Base-by-base conservation (phyloP, 1,140 invertebrate species). In the Drosophila athabasca region DNA sequence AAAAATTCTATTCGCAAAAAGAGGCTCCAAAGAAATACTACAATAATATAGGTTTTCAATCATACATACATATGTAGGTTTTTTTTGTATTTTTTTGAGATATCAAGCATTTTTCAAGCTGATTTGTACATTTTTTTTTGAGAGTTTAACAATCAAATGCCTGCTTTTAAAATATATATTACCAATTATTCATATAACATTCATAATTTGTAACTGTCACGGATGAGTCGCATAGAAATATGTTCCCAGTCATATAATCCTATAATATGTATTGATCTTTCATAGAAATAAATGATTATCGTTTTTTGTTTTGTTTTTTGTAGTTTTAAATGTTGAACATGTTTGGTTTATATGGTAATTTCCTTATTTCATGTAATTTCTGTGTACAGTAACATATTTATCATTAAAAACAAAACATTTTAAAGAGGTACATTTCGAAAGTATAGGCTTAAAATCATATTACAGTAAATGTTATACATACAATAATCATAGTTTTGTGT, bases 141-240 rank as follows among this genome's bases (percentile, higher is more conserved):
- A 69, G 55, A 35, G 24, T 49, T 69, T 19, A 49, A 69, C 64
- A 65, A 69, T 19, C 64, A 57, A 69, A 44, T 69, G 35, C 35
- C 13, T 49, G 44, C 43, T 67, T 69, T 69, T 58, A 69, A 68
- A 69, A 55, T 69, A 69, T 49, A 62, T 53, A 57, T 68, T 69
- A 68, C 51, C 66, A 69, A 68, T 69, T 69, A 69, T 48, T 69
- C 66, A 69, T 69, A 69, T 69, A 65, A 58, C 57, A 58, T 68
- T 48, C 48, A 48, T 57, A 48, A 45, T 68, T 67, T 68, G 64
- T 69, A 62, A 59, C 39, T 50, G 35, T 39, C 35, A 39, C 35
- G 35, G 35, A 55, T 50, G 44, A 60, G 68, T 62, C 49, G 24
- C 24, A 26, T 26, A 26, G 24, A 26, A 26, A 26, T 26, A 69